Evolutionary conservation across 2,888 invertebrate genomes (phyloP).

Genomic region (Brenthis daphne): DNA sequence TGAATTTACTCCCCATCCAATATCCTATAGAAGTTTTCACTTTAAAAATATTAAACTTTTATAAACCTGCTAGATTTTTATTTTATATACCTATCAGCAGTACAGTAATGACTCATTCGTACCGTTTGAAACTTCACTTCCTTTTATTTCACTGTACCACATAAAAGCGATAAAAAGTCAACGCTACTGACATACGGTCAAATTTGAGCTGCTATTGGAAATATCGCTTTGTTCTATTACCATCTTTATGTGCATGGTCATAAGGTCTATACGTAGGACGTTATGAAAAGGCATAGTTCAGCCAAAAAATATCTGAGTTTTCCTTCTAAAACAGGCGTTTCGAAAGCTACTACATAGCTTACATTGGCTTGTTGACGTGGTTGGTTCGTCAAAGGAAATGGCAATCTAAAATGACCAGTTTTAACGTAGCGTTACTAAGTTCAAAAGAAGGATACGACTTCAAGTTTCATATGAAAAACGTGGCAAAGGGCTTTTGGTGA

Average conservation of each 20-base stretch:
- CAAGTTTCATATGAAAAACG: neutral
- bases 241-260: neutral
- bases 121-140: neutral
- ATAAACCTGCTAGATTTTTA: neutral
- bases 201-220: constrained; percentile 8
- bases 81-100: neutral
- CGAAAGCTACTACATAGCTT: constrained; percentile 5
- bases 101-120: constrained; percentile 4
- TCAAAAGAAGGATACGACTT: constrained; percentile 6
- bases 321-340: constrained; percentile 7
- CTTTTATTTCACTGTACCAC: constrained; percentile 4
- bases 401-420: constrained; percentile 22
- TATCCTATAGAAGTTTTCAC: too few relatives aligned
- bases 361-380: constrained; percentile 11
- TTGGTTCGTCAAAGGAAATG: constrained; percentile 19
- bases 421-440: constrained; percentile 7
- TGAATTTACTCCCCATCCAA: too few relatives aligned
- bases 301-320: constrained; percentile 3
- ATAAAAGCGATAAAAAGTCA: constrained; percentile 16
- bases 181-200: constrained; percentile 14
- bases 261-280: neutral
- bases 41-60: neutral
- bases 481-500: neutral
- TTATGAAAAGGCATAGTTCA: constrained; percentile 4
- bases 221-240: constrained; percentile 1